Conservation (phyloP, 2,113 vertebrate genomes). For the Himantopus leucocephalus region DNA sequence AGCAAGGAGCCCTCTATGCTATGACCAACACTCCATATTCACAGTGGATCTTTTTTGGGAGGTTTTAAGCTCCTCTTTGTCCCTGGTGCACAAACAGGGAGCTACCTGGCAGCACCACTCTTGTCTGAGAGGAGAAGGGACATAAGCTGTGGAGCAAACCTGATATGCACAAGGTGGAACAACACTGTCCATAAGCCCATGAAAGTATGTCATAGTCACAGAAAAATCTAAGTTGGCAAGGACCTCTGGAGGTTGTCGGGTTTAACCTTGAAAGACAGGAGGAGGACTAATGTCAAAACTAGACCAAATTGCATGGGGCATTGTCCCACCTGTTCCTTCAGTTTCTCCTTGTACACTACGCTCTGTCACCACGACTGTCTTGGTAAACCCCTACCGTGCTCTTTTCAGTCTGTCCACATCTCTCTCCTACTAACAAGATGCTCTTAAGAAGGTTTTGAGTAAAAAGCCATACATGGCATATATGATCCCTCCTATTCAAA, state of each 20-base stretch:
- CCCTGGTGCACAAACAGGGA: background rate
- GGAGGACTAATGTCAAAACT: background rate
- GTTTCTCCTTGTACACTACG: background rate
- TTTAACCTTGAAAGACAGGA: background rate
- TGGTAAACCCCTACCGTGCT: background rate
- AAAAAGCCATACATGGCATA: background rate
- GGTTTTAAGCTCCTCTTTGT: background rate
- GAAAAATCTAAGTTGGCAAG: background rate
- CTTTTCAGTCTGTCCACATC: background rate
- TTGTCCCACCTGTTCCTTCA: background rate
- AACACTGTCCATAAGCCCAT: background rate
- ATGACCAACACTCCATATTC: background rate
- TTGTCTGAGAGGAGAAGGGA: background rate
- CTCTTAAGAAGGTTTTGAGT: background rate
- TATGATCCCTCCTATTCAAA: background rate
- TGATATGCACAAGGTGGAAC: background rate
- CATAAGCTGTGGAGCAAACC: background rate
- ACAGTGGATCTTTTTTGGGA: background rate
- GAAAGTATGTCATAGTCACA: background rate
- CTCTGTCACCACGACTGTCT: background rate
- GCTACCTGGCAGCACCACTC: background rate
- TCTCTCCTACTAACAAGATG: background rate
- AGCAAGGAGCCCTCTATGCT: background rate
- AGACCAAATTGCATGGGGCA: fast-evolving
- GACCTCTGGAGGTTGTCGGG: background rate